phyloP scores from a whole-genome alignment of 1,140 invertebrate species.

The Scaptodrosophila lebanonensis region DNA sequence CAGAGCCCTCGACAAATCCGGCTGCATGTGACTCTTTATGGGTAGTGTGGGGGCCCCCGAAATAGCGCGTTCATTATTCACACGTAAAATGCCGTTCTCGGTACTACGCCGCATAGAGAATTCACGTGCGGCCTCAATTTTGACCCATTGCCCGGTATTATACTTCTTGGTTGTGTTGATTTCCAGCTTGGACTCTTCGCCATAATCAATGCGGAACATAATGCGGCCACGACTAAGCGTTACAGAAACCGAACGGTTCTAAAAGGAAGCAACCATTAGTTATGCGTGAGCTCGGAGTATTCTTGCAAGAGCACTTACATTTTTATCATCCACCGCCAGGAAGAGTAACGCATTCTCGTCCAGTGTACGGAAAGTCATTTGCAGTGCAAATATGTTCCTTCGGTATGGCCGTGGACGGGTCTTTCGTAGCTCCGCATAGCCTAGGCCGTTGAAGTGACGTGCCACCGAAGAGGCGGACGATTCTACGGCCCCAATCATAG shows the following conservation, averaged over 20 bases:
- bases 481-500: conserved; percentile 67
- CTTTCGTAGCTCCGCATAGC: conserved; percentile 85
- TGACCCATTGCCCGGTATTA: conserved; percentile 89
- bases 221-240: conserved; percentile 86
- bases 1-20: conserved; percentile 81
- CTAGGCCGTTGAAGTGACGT: conserved; percentile 85
- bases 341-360: conserved; percentile 94
- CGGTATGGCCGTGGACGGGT: conserved; percentile 82
- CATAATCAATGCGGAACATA: conserved; percentile 86
- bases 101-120: conserved; percentile 79
- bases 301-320: conserved; percentile 77
- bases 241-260: conserved; percentile 89
- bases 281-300: not conserved
- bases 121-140: conserved; percentile 83
- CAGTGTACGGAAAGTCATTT: conserved; percentile 89
- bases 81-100: conserved; percentile 82
- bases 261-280: not conserved
- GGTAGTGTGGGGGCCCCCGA: conserved; percentile 81
- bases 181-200: conserved; percentile 80
- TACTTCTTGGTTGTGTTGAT: conserved; percentile 85
- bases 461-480: conserved; percentile 54
- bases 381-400: conserved; percentile 85
- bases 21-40: conserved; percentile 79
- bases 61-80: conserved; percentile 84
- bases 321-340: conserved; percentile 85